Conservation (phyloP, 2,888 invertebrate genomes). For the Peribatodes rhomboidaria region DNA sequence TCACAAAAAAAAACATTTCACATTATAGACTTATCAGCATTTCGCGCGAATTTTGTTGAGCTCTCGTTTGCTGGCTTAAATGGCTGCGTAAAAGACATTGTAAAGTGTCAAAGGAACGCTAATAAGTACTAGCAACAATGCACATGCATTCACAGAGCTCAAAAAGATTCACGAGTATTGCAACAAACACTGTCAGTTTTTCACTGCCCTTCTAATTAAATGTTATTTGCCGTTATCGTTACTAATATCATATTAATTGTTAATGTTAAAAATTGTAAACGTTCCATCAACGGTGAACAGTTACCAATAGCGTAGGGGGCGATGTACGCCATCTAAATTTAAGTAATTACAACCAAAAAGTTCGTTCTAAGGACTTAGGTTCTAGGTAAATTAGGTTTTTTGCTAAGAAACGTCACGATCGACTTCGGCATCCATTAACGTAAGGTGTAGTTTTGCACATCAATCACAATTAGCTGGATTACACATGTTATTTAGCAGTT, state of each 20-base stretch:
- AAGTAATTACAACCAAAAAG: conserved; percentile 86
- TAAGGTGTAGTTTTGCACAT: conserved; percentile 38
- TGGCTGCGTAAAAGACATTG: too few relatives aligned
- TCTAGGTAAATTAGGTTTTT: conserved; percentile 72
- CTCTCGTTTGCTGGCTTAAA: too few relatives aligned
- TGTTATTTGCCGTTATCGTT: conserved; percentile 73
- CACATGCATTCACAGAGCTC: too few relatives aligned
- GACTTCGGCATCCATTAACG: conserved; percentile 52
- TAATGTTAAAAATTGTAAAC: conserved; percentile 79
- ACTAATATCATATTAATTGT: conserved; percentile 74
- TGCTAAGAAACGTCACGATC: conserved; percentile 63
- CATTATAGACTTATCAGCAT: conserved; percentile 35
- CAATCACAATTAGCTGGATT: conserved; percentile 42
- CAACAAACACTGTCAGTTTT: conserved; percentile 68
- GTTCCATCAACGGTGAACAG: conserved; percentile 86
- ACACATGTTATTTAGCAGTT: conserved; percentile 13
- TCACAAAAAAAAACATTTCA: conserved; percentile 44
- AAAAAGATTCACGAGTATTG: too few relatives aligned
- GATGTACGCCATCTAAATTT: conserved; percentile 73
- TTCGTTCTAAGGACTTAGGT: conserved; percentile 86
- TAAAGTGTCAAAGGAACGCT: too few relatives aligned
- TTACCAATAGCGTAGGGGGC: conserved; percentile 82
- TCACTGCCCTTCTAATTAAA: conserved; percentile 75
- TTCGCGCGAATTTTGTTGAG: too few relatives aligned
- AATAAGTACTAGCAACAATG: too few relatives aligned